A percentile compares a stretch with the other conserved stretches of the same genome.
Conservation (phyloP, 2,888 invertebrate species). For the Kryphioiulus occultus region DNA sequence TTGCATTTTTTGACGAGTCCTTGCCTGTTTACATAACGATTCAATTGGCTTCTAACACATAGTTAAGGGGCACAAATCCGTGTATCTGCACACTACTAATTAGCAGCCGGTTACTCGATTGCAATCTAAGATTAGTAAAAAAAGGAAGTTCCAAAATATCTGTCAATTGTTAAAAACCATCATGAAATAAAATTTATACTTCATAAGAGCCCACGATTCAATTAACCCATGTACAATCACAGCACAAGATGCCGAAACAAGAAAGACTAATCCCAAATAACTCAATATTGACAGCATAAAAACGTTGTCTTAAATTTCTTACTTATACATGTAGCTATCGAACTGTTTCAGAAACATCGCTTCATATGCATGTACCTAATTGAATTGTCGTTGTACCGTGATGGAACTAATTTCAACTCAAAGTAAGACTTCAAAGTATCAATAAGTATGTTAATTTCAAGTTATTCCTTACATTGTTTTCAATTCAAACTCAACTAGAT, state of each 20-base stretch:
- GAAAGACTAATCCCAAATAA: background rate
- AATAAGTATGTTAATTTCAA: too few relatives aligned
- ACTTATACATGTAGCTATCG: too few relatives aligned
- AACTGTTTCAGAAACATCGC: too few relatives aligned
- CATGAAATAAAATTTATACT: conserved; percentile 23
- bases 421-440: too few relatives aligned
- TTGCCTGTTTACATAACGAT: conserved; percentile 23
- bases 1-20: conserved; percentile 21
- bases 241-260: conserved; percentile 14
- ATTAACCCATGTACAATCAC: background rate
- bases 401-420: too few relatives aligned
- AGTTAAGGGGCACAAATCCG: conserved; percentile 23
- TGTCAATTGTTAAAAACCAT: conserved; percentile 15
- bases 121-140: background rate
- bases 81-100: conserved; percentile 15
- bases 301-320: background rate
- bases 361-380: too few relatives aligned
- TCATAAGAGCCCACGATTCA: background rate
- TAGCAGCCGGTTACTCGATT: conserved; percentile 14
- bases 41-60: conserved; percentile 23
- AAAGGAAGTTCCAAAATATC: background rate
- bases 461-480: too few relatives aligned
- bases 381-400: too few relatives aligned
- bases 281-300: background rate
- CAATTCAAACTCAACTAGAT: too few relatives aligned